Evolutionary conservation across 64 coral and sea anemone genomes (phyloP).

Genomic region (Dendronephthya gigantea): DNA sequence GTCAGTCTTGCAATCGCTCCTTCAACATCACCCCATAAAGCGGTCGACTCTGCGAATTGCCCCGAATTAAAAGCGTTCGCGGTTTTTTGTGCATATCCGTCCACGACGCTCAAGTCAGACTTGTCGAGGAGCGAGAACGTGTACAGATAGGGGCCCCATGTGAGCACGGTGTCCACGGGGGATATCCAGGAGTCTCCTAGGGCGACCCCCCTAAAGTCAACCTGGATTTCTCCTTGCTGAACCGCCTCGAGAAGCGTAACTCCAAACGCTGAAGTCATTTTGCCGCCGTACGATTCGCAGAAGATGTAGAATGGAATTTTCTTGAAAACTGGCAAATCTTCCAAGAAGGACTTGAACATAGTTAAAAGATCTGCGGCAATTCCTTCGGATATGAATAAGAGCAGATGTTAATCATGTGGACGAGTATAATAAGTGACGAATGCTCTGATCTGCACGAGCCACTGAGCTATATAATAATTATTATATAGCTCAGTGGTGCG

Average conservation of each 20-base stretch:
- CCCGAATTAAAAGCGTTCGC: constrained; percentile 56
- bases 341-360: constrained; percentile 66
- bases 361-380: constrained; percentile 78
- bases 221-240: constrained; percentile 37
- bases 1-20: constrained; percentile 39
- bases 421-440: no score
- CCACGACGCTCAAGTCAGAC: constrained; percentile 43
- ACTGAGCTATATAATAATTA: no score
- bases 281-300: constrained; percentile 96
- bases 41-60: constrained; percentile 51
- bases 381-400: constrained; percentile 16
- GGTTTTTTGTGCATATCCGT: constrained; percentile 42
- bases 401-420: not conserved
- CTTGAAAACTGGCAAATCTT: constrained; percentile 52
- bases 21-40: constrained; percentile 50
- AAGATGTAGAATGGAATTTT: constrained; percentile 86
- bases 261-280: constrained; percentile 91
- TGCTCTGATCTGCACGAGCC: not conserved
- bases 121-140: constrained; percentile 61
- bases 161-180: constrained; percentile 74
- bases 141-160: constrained; percentile 91
- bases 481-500: no score
- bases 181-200: constrained; percentile 97
- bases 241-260: constrained; percentile 66
- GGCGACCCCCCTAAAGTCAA: constrained; percentile 74